phyloP scores from a whole-genome alignment of 2,888 invertebrate genomes.

The Pasiphila rectangulata region DNA sequence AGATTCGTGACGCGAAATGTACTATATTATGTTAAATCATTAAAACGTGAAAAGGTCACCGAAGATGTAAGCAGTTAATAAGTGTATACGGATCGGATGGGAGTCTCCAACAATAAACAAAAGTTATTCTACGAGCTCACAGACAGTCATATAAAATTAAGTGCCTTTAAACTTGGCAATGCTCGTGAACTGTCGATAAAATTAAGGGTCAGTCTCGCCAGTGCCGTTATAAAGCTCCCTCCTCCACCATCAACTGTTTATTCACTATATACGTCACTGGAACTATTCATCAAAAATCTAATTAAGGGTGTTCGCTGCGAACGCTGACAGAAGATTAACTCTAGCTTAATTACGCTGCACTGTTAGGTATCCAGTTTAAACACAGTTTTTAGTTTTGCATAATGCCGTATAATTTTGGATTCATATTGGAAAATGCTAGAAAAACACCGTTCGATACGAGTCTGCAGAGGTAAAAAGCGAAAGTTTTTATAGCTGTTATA shows the following conservation, averaged over 20 bases:
- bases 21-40: too few species aligned
- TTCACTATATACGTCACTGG: slow-evolving; percentile 31
- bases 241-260: slow-evolving; percentile 26
- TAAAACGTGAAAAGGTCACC: background rate
- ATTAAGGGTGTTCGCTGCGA: slow-evolving; percentile 56
- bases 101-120: slow-evolving; percentile 19
- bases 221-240: slow-evolving; percentile 19
- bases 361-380: slow-evolving; percentile 45
- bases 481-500: too few species aligned
- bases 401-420: too few species aligned
- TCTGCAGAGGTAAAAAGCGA: too few species aligned
- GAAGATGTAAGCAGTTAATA: background rate
- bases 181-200: slow-evolving; percentile 21
- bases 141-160: slow-evolving; percentile 24
- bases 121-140: slow-evolving; percentile 11
- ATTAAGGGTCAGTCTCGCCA: slow-evolving; percentile 18
- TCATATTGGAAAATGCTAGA: too few species aligned
- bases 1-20: too few species aligned
- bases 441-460: too few species aligned
- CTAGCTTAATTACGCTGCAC: slow-evolving; percentile 66
- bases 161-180: slow-evolving; percentile 22
- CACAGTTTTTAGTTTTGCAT: too few species aligned
- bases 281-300: slow-evolving; percentile 67
- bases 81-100: background rate
- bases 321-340: slow-evolving; percentile 71